Evolutionary conservation across 2,888 invertebrate genomes (phyloP).

Genomic region (Philereme vetulata): DNA sequence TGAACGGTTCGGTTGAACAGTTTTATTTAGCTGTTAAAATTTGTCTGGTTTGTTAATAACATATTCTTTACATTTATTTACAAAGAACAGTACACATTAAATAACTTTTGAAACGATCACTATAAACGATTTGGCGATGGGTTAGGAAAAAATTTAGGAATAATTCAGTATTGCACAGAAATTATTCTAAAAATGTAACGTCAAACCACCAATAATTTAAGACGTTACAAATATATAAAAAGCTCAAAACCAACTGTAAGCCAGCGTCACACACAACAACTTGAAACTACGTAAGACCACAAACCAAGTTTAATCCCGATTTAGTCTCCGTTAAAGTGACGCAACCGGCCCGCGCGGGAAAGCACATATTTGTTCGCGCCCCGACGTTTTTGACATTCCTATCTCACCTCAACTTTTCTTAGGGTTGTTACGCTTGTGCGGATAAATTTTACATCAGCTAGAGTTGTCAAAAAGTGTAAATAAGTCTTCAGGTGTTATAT

Average conservation of each 20-base stretch:
- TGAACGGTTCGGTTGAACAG: slow-evolving; percentile 9
- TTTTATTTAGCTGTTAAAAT: not conserved
- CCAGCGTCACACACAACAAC: slow-evolving; percentile 6
- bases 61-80: no score
- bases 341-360: slow-evolving; percentile 61
- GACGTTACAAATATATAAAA: not conserved
- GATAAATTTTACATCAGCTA: slow-evolving; percentile 45
- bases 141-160: no score
- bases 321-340: slow-evolving; percentile 18
- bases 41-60: no score
- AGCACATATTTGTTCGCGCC: slow-evolving; percentile 81
- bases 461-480: slow-evolving; percentile 32
- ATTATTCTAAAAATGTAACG: no score
- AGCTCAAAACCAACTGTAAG: not conserved
- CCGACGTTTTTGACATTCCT: slow-evolving; percentile 78
- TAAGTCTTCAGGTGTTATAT: no score
- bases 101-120: no score
- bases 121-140: no score
- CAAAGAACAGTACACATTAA: no score
- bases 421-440: slow-evolving; percentile 64
- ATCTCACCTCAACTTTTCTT: slow-evolving; percentile 75
- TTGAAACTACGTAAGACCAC: slow-evolving; percentile 23
- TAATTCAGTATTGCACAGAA: no score
- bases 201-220: no score
- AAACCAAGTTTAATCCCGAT: slow-evolving; percentile 40